Base-by-base conservation (phyloP, 2,888 invertebrate genomes). In the Dryobota labecula region DNA sequence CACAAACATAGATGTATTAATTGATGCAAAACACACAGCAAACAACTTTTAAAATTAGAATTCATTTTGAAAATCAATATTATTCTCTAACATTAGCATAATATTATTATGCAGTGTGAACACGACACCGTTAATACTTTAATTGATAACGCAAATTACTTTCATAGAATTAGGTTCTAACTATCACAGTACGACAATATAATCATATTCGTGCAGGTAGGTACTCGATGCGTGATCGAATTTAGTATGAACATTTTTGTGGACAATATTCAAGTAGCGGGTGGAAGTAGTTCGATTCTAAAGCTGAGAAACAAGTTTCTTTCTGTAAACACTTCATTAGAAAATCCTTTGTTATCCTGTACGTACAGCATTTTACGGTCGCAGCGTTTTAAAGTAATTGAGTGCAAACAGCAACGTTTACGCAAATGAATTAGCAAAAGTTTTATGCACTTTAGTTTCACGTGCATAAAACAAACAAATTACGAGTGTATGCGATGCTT, bases 401-500 rank as follows among this genome's bases (percentile, higher is more conserved):
- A 87, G 87, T 88, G 86, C 85, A 85, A 89, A 90, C 83, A 86
- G 74, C 70, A 68, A 82, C 77, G 80, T 83, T 84, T 80, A 77
- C 76, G 80, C 83, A 74, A 89, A 88, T 86, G 85, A 90, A 90
- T 91, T 89, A 89, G 86, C 83, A 76, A 78, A 90, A 90, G 84
- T 90, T 89, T 47, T 47, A 69, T 67, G 30, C 47, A 24, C 30
- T 65, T 56, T 27, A 20, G n/a, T 38, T n/a, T 85, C 86, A 89
- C 90, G 83, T 92, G 91, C 91, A 92, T 91, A 89, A 92, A 92
- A 89, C 88, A 89, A 91, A 89, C 88, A 86, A 90, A 88, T 89
- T 88, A 89, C 86, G 85, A 86, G 84, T 83, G 77, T 77, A 72
- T 80, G 85, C 86, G 88, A 89, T 90, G 84, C 90, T 90, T 92